Conservation (phyloP, 2,888 invertebrate genomes). For the Archips crataeganus region DNA sequence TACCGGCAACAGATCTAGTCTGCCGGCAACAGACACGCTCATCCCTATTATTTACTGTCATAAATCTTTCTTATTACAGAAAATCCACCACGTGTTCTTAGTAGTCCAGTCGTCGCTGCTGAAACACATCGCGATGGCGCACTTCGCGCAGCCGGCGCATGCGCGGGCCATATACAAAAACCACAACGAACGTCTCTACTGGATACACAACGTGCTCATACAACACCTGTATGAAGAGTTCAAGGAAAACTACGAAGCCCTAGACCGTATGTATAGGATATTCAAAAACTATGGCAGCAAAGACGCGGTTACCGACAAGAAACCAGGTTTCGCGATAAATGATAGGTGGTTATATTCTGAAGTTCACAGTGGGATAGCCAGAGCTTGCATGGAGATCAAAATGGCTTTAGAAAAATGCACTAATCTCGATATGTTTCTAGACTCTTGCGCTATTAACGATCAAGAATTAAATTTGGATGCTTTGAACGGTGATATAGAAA, state of each 20-base stretch:
- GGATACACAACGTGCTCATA: slow-evolving; percentile 71
- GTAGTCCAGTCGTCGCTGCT: slow-evolving; percentile 78
- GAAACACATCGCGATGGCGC: slow-evolving; percentile 75
- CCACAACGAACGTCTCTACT: slow-evolving; percentile 76
- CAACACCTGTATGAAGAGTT: slow-evolving; percentile 63
- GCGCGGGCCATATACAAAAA: slow-evolving; percentile 66
- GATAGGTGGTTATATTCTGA: slow-evolving; percentile 78
- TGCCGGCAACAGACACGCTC: neutral
- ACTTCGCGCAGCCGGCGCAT: slow-evolving; percentile 60
- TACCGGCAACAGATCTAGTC: neutral
- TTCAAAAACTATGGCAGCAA: slow-evolving; percentile 70
- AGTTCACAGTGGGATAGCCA: slow-evolving; percentile 72
- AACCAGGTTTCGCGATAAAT: slow-evolving; percentile 62
- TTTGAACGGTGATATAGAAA: slow-evolving; percentile 73
- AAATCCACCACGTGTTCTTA: slow-evolving; percentile 79
- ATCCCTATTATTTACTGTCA: too few species aligned
- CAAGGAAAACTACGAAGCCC: slow-evolving; percentile 61
- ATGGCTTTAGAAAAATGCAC: slow-evolving; percentile 70
- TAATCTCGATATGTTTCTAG: slow-evolving; percentile 74
- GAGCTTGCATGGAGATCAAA: slow-evolving; percentile 72
- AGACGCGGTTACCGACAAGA: slow-evolving; percentile 58
- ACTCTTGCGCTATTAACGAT: slow-evolving; percentile 73
- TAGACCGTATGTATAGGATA: slow-evolving; percentile 76
- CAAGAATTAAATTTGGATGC: slow-evolving; percentile 69
- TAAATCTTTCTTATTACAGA: slow-evolving; percentile 60